Evolutionary conservation across 2,888 invertebrate genomes (phyloP).

Genomic region (Nasonovia ribisnigri): DNA sequence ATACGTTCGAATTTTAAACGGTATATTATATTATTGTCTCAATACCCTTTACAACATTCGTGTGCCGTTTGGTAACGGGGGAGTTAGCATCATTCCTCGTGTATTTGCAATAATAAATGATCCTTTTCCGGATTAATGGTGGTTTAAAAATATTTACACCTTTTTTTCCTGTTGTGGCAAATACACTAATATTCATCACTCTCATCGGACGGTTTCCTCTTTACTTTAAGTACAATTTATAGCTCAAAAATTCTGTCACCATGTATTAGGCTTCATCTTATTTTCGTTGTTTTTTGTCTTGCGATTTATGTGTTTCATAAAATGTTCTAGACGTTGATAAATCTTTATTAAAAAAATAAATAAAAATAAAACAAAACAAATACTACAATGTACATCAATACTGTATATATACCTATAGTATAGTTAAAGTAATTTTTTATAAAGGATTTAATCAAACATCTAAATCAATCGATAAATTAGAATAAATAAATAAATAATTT

Average conservation of each 20-base stretch:
- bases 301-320: constrained; percentile 55
- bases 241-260: constrained; percentile 59
- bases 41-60: not conserved
- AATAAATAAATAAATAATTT: constrained; percentile 6
- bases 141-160: constrained; percentile 50
- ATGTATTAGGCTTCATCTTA: constrained; percentile 52
- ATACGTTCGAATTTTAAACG: not conserved
- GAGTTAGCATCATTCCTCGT: not conserved
- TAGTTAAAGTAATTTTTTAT: constrained; percentile 5
- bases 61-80: not conserved
- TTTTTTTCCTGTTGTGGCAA: not conserved
- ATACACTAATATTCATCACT: constrained; percentile 53
- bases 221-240: constrained; percentile 57
- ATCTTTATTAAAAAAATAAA: constrained; percentile 35
- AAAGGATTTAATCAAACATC: constrained; percentile 1
- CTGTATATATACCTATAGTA: not conserved
- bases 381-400: not conserved
- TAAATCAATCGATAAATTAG: not conserved
- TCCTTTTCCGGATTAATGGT: constrained; percentile 27
- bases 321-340: constrained; percentile 51
- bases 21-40: constrained; percentile 2
- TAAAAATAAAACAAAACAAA: constrained; percentile 22
- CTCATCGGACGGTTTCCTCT: constrained; percentile 35
- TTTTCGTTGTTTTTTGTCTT: constrained; percentile 43
- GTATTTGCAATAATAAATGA: constrained; percentile 33